These are phyloP conservation scores for Microtus pennsylvanicus DNA, from an alignment of 2,113 vertebrate species.

Conservation along the genomic window DNA sequence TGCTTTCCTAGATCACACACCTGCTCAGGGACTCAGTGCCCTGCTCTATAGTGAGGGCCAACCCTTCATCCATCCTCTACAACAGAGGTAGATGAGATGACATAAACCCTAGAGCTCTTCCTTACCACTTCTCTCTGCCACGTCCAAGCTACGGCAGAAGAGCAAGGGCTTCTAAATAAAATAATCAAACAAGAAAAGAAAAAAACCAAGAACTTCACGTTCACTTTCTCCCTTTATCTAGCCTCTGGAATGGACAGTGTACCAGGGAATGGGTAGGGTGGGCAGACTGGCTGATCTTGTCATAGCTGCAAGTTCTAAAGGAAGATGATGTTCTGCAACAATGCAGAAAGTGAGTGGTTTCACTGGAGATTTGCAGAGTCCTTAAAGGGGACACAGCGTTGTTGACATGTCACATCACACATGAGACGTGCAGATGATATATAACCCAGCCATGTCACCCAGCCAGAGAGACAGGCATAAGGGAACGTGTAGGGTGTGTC, in stretches of 20 bases:
- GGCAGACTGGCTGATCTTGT: background rate
- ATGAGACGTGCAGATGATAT: background rate
- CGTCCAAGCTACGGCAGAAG: background rate
- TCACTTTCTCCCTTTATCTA: background rate
- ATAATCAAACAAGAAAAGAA: background rate
- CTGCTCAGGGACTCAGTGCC: background rate
- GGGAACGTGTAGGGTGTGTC: accelerated
- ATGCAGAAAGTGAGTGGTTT: background rate
- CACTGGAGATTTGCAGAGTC: background rate
- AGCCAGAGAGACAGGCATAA: background rate
- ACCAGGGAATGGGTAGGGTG: background rate
- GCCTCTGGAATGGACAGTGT: background rate
- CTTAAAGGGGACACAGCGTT: background rate
- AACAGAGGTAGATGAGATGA: too few relatives aligned
- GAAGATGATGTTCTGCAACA: background rate
- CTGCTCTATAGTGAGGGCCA: background rate
- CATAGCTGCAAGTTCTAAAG: background rate
- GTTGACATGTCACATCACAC: background rate
- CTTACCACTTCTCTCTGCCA: background rate
- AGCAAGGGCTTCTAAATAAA: background rate
- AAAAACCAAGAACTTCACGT: background rate
- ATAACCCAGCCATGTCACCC: background rate
- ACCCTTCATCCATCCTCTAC: too few relatives aligned
- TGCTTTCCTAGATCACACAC: background rate
- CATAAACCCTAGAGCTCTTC: background rate